Conservation (phyloP, 2,888 invertebrate species). For the Drepanosiphum platanoidis region DNA sequence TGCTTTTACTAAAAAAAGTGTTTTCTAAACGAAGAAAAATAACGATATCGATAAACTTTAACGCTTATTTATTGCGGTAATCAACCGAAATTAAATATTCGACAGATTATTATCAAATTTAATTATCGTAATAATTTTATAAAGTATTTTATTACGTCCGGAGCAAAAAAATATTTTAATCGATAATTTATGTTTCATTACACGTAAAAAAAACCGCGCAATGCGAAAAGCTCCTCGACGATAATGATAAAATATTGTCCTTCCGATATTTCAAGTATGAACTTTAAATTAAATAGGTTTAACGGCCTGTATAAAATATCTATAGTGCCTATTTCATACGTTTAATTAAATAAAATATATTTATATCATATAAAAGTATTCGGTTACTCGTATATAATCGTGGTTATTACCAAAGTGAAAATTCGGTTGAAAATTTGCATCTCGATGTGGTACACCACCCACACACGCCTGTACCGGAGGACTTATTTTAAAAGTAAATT, state of each 20-base stretch:
- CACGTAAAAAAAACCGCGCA: background rate
- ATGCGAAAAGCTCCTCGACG: background rate
- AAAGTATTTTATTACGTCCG: background rate
- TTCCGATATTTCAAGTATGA: background rate
- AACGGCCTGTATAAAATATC: background rate
- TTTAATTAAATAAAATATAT: background rate
- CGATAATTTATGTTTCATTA: background rate
- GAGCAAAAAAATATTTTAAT: background rate
- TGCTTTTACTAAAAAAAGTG: background rate
- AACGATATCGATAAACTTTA: background rate
- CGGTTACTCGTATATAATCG: too few species aligned
- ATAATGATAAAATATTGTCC: background rate
- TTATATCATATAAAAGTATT: background rate
- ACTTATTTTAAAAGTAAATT: slow-evolving; percentile 15
- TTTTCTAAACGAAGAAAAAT: background rate
- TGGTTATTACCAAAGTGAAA: background rate
- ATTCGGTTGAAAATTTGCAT: background rate
- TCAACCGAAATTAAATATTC: background rate
- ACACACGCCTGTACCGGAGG: background rate
- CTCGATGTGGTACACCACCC: background rate
- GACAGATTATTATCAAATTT: background rate
- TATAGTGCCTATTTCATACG: background rate
- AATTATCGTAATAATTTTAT: background rate
- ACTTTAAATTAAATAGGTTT: background rate
- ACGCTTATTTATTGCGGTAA: background rate